A percentile compares a stretch with the other conserved stretches of the same genome.
Evolutionary conservation across 1,140 invertebrate genomes (phyloP).

Genomic region (Meloidogyne floridensis): DNA sequence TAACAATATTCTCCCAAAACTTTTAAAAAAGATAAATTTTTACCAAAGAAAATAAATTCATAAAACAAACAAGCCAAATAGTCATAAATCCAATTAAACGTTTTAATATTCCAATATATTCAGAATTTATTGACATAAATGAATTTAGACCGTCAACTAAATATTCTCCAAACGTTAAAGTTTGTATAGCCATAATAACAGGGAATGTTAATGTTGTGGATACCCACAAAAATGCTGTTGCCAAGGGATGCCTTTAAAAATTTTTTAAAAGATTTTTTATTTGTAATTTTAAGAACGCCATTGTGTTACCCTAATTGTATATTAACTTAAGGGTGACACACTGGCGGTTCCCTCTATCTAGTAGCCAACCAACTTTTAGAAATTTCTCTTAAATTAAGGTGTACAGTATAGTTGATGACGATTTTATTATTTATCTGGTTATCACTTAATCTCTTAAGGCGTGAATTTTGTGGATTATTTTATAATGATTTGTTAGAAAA

Average conservation of each 20-base stretch:
- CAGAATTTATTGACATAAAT: neutral
- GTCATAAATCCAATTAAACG: constrained; percentile 48
- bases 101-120: constrained; percentile 28
- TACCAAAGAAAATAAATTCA: constrained; percentile 42
- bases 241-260: constrained; percentile 59
- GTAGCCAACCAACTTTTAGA: no score
- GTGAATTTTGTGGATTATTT: neutral
- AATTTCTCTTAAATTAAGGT: no score
- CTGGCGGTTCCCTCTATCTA: no score
- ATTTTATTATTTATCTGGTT: no score
- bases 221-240: constrained; percentile 58
- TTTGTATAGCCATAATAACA: constrained; percentile 59
- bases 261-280: neutral
- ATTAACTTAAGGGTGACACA: no score
- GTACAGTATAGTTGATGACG: no score
- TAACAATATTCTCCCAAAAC: no score
- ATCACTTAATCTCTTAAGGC: no score
- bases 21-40: neutral
- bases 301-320: no score
- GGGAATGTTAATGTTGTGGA: constrained; percentile 55
- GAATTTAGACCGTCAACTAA: constrained; percentile 43
- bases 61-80: constrained; percentile 45
- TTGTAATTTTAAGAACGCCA: no score
- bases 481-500: constrained; percentile 21
- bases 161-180: constrained; percentile 57